Base-by-base conservation (phyloP, 1,140 invertebrate species). In the Lineus longissimus region DNA sequence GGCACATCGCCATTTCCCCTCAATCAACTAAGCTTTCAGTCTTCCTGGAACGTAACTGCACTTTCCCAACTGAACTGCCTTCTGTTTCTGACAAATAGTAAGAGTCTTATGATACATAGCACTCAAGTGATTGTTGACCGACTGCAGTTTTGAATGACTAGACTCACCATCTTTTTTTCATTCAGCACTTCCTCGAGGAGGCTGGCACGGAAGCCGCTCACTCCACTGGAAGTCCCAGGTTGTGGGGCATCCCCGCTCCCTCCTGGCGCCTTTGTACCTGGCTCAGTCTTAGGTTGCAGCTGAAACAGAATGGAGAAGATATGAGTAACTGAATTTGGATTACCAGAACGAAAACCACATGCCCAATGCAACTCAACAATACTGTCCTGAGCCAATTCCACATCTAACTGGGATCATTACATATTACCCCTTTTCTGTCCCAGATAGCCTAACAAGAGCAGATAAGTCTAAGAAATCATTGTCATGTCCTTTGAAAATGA, bases 181-280 rank as follows among this genome's bases (percentile, higher is more conserved):
- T 73, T 67, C 25, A 77, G 64, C 23, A 77, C 74, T 59, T 75
- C 75, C 41, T 77, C 75, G 11, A 76, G 59, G 22, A 77, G 62
- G 65, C 73, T 76, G 0, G 72, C 67, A 56, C 65, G 65, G 1
- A 73, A 64, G 9, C 70, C 55, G n/a, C 25, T 51, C 25, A 51
- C n/a, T 7, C n/a, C n/a, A 27, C 25, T 19, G 33, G 33, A 36
- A 7, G 33, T 4, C n/a, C 47, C 47, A 7, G 47, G 47, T n/a
- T 51, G 19, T 4, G 47, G 47, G 9, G 47, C 6, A n/a, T 51
- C 25, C n/a, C 47, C 47, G 15, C 33, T 36, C 6, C 33, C 33
- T 36, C 33, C 33, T 36, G 33, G 33, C 6, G 33, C 33, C 33
- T 36, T 36, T 36, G 33, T 22, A 62, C n/a, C 47, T 61, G 54